Evolutionary conservation across 2,113 vertebrate species (phyloP), one percentile per base, ranked within the genome.

Genomic region (Acinonyx jubatus): DNA sequence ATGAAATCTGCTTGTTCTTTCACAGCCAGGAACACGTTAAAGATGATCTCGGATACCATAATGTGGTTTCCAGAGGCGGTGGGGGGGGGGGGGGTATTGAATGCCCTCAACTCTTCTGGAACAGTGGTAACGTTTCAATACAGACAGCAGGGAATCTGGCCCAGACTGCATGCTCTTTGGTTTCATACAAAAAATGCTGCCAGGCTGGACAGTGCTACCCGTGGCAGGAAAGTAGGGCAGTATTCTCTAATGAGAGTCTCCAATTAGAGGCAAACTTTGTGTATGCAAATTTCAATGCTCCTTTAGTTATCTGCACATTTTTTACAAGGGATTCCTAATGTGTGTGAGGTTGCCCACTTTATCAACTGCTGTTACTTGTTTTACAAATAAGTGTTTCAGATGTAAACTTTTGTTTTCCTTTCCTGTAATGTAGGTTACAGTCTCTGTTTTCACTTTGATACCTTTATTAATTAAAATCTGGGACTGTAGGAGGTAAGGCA

Each of bases 171-270:
- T 48, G 89, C 91, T 94, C 74, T 84, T 73, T 41, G 52, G 66
- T 57, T 93, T 92, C 41, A 83, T 8, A 38, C 45, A 89, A 89
- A 55, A 52, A n/a, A 65, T 50, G 18, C 27, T 93, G 66, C 95
- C 89, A 89, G 82, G 14, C 84, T 82, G 52, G 66, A 81, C 31
- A 80, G 10, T 19, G 25, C n/a, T 73, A 48, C 78, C 10, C 16
- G 23, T 21, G 41, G 12, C 61, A 61, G 61, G 14, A 93, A 96
- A 97, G 61, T 89, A 96, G 96, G 91, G 4, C 96, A 97, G 52
- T 14, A 68, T 61, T 69, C 48, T 69, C 74, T 38, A 66, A 41
- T 19, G 73, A 52, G 73, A 66, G 29, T 63, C 73, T 89, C 63
- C 66, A 87, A 61, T 68, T 50, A 90, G 68, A 94, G 50, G 4